Evolutionary conservation across 2,797 vertebrate genomes (phyloP).

Genomic region (Crenichthys baileyi): DNA sequence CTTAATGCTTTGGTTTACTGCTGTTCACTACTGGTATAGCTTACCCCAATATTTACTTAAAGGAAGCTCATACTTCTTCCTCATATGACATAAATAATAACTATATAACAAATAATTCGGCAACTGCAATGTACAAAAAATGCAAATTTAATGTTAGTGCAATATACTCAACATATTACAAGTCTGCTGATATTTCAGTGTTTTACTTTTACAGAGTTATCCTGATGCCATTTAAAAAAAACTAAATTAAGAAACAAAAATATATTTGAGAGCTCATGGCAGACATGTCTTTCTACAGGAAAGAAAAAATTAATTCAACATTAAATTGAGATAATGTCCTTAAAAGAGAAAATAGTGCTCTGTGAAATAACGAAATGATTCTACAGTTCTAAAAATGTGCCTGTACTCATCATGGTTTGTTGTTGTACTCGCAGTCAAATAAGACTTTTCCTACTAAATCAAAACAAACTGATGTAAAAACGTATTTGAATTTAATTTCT

Average conservation of each 20-base stretch:
- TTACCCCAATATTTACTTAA: neutral
- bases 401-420: neutral
- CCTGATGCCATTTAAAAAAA: neutral
- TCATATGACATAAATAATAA: neutral
- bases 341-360: neutral
- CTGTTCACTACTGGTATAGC: neutral
- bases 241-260: neutral
- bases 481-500: neutral
- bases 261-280: neutral
- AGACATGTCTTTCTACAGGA: neutral
- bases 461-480: neutral
- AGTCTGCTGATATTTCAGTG: neutral
- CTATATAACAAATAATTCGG: neutral
- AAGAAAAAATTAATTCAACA: neutral
- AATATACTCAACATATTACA: neutral
- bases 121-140: neutral
- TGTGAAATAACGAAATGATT: too few relatives aligned
- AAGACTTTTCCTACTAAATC: neutral
- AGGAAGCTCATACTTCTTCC: neutral
- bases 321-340: neutral
- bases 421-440: neutral
- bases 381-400: too few relatives aligned
- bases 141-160: neutral
- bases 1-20: neutral
- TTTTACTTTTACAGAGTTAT: neutral